Evolutionary conservation across 2,888 invertebrate species (phyloP), one percentile per base, ranked within the genome.

Genomic region (Pseudanteris insignis): DNA sequence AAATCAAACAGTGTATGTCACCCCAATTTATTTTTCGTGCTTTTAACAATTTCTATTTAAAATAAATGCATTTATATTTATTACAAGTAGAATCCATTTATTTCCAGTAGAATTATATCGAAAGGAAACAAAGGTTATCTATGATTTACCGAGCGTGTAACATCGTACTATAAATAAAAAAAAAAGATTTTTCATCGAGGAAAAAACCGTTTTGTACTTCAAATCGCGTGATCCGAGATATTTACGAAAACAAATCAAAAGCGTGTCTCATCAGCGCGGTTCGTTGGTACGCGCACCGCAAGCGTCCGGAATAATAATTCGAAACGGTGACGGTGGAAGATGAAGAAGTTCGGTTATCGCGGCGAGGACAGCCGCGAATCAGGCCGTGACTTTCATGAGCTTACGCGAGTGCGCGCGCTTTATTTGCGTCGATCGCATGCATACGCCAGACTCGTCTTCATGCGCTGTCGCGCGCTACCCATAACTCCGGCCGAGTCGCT

Each of bases 211-310:
- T n/a, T n/a, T n/a, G n/a, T n/a, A n/a, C n/a, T n/a, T n/a, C n/a
- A n/a, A n/a, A 33, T 7, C 36, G 47, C 41, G 37, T 30, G 37
- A 29, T 32, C 34, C 38, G 30, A 41, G 44, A 30, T 59, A 53
- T 59, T 59, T 59, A 47, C 43, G 53, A 54, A 60, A 53, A 51
- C 53, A 53, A 54, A 60, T 60, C 53, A 47, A 48, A 48, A 38
- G 37, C 12, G n/a, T 40, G 33, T 60, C 58, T 51, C 53, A 41
- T 51, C 53, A 47, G 30, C 18, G 37, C 7, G 29, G 13, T 12
- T 46, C 53, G 32, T n/a, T 32, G 32, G 33, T 43, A 50, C 54
- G 54, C 40, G 48, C 43, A 44, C 9, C 12, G 28, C 26, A n/a
- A n/a, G 7, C 47, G 36, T 14, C 14, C 40, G 40, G 43, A 51